phyloP scores from a whole-genome alignment of 2,113 vertebrate genomes.

The Tyrannus savana region DNA sequence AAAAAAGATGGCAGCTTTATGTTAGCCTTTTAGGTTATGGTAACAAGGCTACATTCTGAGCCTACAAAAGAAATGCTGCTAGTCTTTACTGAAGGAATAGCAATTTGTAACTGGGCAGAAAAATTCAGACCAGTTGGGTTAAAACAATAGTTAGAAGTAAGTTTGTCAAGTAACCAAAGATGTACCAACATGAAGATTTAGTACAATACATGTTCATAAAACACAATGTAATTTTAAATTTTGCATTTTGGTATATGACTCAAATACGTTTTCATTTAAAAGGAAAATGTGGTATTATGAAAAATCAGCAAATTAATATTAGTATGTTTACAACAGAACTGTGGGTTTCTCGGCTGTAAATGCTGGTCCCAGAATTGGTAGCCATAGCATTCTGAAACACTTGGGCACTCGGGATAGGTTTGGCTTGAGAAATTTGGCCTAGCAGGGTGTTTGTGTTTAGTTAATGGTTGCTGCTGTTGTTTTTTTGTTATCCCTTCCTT shows the following conservation, averaged over 20 bases:
- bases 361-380: fast-evolving
- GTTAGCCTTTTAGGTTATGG: neutral
- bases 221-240: neutral
- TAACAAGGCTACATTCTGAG: neutral
- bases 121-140: neutral
- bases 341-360: neutral
- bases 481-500: neutral
- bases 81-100: neutral
- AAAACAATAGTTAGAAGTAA: neutral
- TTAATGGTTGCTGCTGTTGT: neutral
- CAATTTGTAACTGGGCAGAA: neutral
- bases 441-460: neutral
- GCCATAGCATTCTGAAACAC: neutral
- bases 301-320: neutral
- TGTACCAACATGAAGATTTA: neutral
- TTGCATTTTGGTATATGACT: neutral
- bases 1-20: neutral
- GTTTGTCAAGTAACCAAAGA: neutral
- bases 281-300: neutral
- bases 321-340: neutral
- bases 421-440: neutral
- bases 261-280: neutral
- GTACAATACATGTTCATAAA: neutral
- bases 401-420: neutral
- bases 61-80: neutral